Base-by-base conservation (phyloP, 2,113 vertebrate species). In the Phalacrocorax carbo region DNA sequence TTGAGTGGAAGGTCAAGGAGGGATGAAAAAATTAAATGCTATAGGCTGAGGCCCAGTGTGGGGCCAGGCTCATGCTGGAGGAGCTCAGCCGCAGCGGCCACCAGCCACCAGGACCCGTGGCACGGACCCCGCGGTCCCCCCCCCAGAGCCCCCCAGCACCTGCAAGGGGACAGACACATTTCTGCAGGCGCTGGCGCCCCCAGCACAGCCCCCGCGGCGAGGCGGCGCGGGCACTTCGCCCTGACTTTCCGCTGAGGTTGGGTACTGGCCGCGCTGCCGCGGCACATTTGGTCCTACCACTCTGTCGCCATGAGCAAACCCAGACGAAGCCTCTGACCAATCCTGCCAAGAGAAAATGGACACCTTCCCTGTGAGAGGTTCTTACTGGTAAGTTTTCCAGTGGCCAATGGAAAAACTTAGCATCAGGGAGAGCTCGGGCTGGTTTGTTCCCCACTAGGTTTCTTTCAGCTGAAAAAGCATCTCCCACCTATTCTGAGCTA, bases 251-350 rank as follows among this genome's bases (percentile, higher is more conserved):
- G 57, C 32, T 38, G 46, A n/a, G 36, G 38, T 7, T 34, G 52
- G 57, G 44, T 7, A 12, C 46, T 4, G 68, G 68, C 46, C 46
- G 27, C 11, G 11, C 38, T 26, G 38, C 48, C 2, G 0, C 34
- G 4, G 65, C 51, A 42, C 2, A 1, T 10, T 13, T 20, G 16
- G 11, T 60, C 42, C 65, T 51, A 40, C 29, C 8, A 38, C 48
- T 78, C 73, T 3, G 0, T 17, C 25, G 2, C 6, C n/a, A 10
- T 2, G 7, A 3, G 2, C 54, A 36, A 79, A 51, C 18, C 15
- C 70, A 17, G 54, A 6, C 44, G 49, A 54, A 75, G 54, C 38
- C 83, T 40, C 60, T 46, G 64, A 61, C 42, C 15, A 22, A 21
- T 32, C 57, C 68, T 64, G 62, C 48, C 38, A 6, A 32, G 78